A percentile compares a stretch with the other conserved stretches of the same genome.
These are phyloP conservation scores for Ochropacha duplaris DNA, from an alignment of 2,888 invertebrate species.

Conservation along the genomic window DNA sequence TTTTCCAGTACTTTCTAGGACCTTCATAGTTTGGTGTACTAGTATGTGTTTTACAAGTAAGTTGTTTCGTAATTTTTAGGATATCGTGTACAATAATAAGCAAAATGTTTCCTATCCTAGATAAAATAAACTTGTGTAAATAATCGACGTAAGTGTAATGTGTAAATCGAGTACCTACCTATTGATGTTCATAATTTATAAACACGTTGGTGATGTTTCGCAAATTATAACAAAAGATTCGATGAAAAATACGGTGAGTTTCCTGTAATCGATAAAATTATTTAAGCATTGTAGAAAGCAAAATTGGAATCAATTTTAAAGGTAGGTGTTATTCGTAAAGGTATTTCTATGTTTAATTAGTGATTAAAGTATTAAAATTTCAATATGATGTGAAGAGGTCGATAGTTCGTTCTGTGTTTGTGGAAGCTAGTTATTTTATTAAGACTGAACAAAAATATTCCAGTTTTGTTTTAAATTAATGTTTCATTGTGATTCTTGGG, in stretches of 20 bases:
- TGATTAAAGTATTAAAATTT: conserved; percentile 65
- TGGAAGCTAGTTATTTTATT: conserved; percentile 70
- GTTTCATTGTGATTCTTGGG: conserved; percentile 45
- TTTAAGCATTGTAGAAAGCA: conserved; percentile 73
- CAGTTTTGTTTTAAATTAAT: conserved; percentile 70
- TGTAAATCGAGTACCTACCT: conserved; percentile 79
- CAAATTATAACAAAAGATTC: conserved; percentile 60
- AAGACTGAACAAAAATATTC: conserved; percentile 78
- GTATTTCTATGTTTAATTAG: conserved; percentile 72
- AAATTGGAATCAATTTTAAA: conserved; percentile 70
- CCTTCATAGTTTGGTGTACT: conserved; percentile 73
- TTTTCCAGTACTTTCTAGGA: conserved; percentile 79
- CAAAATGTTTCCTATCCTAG: conserved; percentile 81
- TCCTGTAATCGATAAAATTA: conserved; percentile 76
- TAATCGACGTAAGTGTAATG: conserved; percentile 66
- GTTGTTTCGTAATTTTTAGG: conserved; percentile 76
- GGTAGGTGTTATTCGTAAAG: conserved; percentile 72
- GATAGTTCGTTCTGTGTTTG: conserved; percentile 48
- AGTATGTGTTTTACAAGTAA: conserved; percentile 68
- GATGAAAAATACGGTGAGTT: conserved; percentile 74
- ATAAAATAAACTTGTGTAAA: conserved; percentile 69
- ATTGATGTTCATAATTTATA: conserved; percentile 79
- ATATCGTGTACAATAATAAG: conserved; percentile 75
- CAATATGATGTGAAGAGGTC: conserved; percentile 38
- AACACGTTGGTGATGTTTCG: conserved; percentile 45